Percentiles rank a stretch among this genome's conserved stretches.
phyloP scores from a whole-genome alignment of 2,797 vertebrate species.

The Cheracebus regulus region DNA sequence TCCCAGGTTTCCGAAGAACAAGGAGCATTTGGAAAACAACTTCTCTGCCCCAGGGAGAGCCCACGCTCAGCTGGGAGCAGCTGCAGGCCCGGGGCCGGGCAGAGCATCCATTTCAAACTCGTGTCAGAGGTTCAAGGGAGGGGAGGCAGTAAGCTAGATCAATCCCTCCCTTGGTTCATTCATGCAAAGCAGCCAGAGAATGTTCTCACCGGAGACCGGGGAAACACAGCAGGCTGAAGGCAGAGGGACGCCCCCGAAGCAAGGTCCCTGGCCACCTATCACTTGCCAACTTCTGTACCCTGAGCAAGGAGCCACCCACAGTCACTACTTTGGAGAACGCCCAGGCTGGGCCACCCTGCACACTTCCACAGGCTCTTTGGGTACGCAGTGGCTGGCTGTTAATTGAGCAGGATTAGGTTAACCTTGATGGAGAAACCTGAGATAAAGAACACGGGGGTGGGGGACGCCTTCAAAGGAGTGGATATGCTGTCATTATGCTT shows the following conservation, averaged over 20 bases:
- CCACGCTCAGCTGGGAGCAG: neutral
- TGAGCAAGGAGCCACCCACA: rapidly evolving
- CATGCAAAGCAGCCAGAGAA: neutral
- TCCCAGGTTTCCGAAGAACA: neutral
- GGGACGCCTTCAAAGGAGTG: conserved; percentile 53
- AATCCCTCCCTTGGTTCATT: neutral
- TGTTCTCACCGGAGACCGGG: rapidly evolving
- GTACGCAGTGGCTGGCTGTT: neutral
- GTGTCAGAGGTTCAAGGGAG: neutral
- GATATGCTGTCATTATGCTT: conserved; percentile 56
- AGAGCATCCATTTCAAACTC: neutral
- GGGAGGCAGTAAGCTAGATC: neutral
- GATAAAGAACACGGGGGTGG: neutral
- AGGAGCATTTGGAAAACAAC: neutral
- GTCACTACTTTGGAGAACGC: neutral
- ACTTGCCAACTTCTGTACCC: rapidly evolving
- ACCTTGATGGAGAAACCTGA: neutral
- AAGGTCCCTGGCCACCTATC: neutral
- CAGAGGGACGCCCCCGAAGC: neutral
- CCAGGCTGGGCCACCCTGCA: neutral
- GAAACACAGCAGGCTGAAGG: neutral
- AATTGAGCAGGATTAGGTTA: conserved; percentile 47
- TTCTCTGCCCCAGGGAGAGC: neutral
- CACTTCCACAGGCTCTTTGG: neutral
- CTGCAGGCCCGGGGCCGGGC: neutral